Evolutionary conservation across 2,888 invertebrate genomes (phyloP).

Genomic region (Agapostemon virescens): DNA sequence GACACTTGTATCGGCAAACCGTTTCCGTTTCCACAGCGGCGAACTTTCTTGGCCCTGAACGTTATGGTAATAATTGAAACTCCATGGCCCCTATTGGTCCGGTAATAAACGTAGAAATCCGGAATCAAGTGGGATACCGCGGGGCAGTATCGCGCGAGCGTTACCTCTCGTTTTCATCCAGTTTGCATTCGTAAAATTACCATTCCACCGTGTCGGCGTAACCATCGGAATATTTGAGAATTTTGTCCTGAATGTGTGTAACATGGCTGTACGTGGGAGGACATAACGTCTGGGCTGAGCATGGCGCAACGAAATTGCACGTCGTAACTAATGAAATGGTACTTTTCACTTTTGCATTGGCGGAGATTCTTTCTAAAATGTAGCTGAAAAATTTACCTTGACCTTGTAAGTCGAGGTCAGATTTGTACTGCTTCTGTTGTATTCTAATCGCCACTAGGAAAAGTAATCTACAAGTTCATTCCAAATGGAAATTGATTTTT

Average conservation of each 20-base stretch:
- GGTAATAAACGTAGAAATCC: conserved; percentile 34
- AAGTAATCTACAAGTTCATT: too few relatives aligned
- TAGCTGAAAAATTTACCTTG: too few relatives aligned
- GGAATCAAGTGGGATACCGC: conserved; percentile 24
- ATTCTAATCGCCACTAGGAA: too few relatives aligned
- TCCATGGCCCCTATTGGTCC: conserved; percentile 57
- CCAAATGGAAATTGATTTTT: too few relatives aligned
- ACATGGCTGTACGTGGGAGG: too few relatives aligned
- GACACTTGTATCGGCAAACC: conserved; percentile 58
- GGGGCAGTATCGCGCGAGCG: conserved; percentile 15
- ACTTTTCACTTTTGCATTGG: too few relatives aligned
- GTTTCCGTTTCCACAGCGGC: conserved; percentile 28
- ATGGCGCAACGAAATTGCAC: too few relatives aligned
- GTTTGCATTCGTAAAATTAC: conserved; percentile 41
- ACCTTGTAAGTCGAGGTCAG: too few relatives aligned
- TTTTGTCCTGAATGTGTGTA: background rate
- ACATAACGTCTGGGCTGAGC: too few relatives aligned
- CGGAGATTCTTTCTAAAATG: too few relatives aligned
- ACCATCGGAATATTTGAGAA: background rate
- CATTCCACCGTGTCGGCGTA: conserved; percentile 7
- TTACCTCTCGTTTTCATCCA: conserved; percentile 40
- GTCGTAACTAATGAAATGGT: too few relatives aligned
- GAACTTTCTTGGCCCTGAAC: conserved; percentile 47
- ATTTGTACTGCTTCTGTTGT: too few relatives aligned
- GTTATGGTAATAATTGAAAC: conserved; percentile 67